Percentiles rank a stretch among this genome's conserved stretches.
These are phyloP conservation scores for Limnodromus scolopaceus DNA, from an alignment of 2,797 vertebrate genomes.

Conservation along the genomic window DNA sequence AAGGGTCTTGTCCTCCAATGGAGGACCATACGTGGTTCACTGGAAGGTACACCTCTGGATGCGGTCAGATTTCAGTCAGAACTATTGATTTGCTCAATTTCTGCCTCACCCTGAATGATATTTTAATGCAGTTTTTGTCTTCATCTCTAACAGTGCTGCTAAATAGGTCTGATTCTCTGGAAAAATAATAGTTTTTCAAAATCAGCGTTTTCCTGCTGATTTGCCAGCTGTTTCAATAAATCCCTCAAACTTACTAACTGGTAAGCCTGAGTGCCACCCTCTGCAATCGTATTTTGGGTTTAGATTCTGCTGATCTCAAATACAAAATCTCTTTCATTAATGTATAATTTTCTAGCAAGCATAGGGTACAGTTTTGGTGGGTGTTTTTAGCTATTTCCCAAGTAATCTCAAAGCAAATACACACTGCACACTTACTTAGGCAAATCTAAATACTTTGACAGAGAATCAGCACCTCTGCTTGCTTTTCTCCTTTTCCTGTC, in stretches of 20 bases:
- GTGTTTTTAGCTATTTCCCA: not conserved
- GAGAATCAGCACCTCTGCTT: not conserved
- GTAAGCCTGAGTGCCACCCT: slow-evolving; percentile 47
- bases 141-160: slow-evolving; percentile 74
- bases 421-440: not conserved
- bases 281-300: slow-evolving; percentile 37
- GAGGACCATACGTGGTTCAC: not conserved
- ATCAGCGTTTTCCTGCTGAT: slow-evolving; percentile 77
- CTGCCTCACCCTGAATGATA: slow-evolving; percentile 66
- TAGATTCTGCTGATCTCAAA: slow-evolving; percentile 43
- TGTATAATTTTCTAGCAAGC: not conserved
- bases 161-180: slow-evolving; percentile 77
- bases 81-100: slow-evolving; percentile 63
- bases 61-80: slow-evolving; percentile 63
- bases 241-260: slow-evolving; percentile 52
- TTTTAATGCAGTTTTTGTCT: slow-evolving; percentile 76
- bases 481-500: not conserved
- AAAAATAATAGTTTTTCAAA: slow-evolving; percentile 76
- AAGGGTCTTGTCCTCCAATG: not conserved
- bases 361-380: not conserved
- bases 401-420: not conserved
- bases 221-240: slow-evolving; percentile 76
- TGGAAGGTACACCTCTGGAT: not conserved
- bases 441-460: not conserved
- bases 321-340: slow-evolving; percentile 2